Conservation (phyloP, 2,113 vertebrate species). For the Camelus dromedarius region DNA sequence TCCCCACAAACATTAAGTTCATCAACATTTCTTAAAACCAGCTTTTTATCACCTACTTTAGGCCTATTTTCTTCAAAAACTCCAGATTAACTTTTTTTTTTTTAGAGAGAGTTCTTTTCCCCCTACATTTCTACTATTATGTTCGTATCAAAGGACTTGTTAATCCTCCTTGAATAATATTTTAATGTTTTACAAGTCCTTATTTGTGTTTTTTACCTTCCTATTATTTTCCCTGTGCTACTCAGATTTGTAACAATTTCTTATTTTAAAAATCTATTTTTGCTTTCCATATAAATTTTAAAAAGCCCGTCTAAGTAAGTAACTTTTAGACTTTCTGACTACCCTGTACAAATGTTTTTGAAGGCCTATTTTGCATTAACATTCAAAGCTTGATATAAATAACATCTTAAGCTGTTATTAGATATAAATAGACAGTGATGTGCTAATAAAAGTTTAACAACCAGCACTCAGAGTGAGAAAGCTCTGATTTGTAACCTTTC, state of each 20-base stretch:
- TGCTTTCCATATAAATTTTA: slow-evolving; percentile 74
- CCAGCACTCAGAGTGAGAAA: not conserved
- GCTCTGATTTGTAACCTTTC: not conserved
- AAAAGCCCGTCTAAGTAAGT: slow-evolving; percentile 63
- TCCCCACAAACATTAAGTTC: not conserved
- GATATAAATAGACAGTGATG: not conserved
- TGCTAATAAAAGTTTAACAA: not conserved
- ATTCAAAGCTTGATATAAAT: not conserved
- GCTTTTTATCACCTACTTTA: slow-evolving; percentile 42
- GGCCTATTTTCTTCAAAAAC: slow-evolving; percentile 59
- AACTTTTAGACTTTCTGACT: slow-evolving; percentile 60
- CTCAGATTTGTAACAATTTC: slow-evolving; percentile 78
- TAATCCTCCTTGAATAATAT: slow-evolving; percentile 70
- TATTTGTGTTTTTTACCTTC: slow-evolving; percentile 78
- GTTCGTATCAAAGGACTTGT: slow-evolving; percentile 78
- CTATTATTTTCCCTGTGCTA: slow-evolving; percentile 76
- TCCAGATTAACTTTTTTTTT: not conserved
- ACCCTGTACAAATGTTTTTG: not conserved
- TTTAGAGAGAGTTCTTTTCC: slow-evolving; percentile 67
- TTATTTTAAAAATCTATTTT: slow-evolving; percentile 78
- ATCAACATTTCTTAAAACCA: not conserved
- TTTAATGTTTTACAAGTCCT: slow-evolving; percentile 74
- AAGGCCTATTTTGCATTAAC: slow-evolving; percentile 20
- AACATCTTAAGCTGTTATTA: not conserved
- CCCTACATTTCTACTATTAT: slow-evolving; percentile 77